Evolutionary conservation across 2,113 vertebrate species (phyloP), one percentile per base, ranked within the genome.

Genomic region (Etheostoma spectabile): DNA sequence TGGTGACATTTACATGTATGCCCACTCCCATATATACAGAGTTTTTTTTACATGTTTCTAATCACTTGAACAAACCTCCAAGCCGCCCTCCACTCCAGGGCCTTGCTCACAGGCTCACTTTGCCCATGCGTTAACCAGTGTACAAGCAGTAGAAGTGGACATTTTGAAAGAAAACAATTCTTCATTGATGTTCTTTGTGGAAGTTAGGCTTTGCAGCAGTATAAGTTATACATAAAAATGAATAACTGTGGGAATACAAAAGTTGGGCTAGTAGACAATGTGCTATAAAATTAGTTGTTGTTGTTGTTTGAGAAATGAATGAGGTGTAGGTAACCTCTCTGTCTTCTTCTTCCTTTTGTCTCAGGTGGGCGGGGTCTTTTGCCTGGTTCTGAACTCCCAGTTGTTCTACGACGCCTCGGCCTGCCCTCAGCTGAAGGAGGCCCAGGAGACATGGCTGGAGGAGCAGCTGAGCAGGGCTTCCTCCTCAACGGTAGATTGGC

Each of bases 371-470:
- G 98, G 98, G 0, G 96, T 98, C 77, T 89, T 98, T 83, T 99
- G 96, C 89, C 95, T 99, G 35, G 97, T 99, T 74, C 94, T 99
- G 83, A 99, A 99, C 93, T 99, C 98, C 62, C 98, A 99, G 93
- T 85, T 99, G 3, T 96, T 96, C 83, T 96, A 90, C 0, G 95
- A 99, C 68, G 92, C 95, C 53, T 97, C 97, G 1, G 88, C 87
- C 67, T 99, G 98, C 92, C 95, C 95, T 0, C 88, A 95, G 71
- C 87, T 96, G 82, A 96, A 94, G 90, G 88, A 95, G 79, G 96
- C 95, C 56, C 98, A 99, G 85, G 97, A 98, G 68, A 79, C 15
- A 2, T 99, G 98, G 98, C 95, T 99, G 19, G 91, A 96, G 19
- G 90, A 91, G 72, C 97, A 98, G 79, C 95, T 99, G 84, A 91